Percentiles rank a stretch among this genome's conserved stretches.
These are phyloP conservation scores for Acanthurus tractus DNA, from an alignment of 2,797 vertebrate genomes.

Conservation along the genomic window DNA sequence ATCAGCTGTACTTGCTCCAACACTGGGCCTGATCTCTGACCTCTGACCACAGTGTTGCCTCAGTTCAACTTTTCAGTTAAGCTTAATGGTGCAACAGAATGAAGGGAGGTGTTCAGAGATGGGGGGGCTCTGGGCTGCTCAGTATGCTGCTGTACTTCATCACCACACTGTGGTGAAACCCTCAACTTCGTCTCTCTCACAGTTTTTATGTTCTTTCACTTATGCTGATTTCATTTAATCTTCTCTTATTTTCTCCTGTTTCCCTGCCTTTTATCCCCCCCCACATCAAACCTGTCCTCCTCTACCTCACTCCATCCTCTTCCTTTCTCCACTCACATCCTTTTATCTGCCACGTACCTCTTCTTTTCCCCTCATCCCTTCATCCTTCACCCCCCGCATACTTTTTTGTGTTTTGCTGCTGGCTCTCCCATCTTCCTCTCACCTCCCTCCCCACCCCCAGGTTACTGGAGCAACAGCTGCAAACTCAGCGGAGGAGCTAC, in stretches of 20 bases:
- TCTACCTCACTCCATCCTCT: neutral
- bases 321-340: neutral
- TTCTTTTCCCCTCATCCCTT: neutral
- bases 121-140: constrained; percentile 40
- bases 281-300: neutral
- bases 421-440: neutral
- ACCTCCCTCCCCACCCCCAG: constrained; percentile 68
- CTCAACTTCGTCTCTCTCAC: neutral
- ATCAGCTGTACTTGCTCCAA: constrained; percentile 1
- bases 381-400: neutral
- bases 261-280: neutral
- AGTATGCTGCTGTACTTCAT: constrained; percentile 63
- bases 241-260: neutral
- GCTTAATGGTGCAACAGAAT: neutral
- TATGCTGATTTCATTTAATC: constrained; percentile 15
- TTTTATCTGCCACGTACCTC: neutral
- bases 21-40: constrained; percentile 20
- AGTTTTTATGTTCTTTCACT: neutral
- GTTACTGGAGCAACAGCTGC: constrained; percentile 95
- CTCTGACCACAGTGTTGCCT: constrained; percentile 16
- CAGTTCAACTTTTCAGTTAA: neutral
- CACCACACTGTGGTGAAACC: constrained; percentile 20
- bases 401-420: neutral
- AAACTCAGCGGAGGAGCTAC: constrained; percentile 92
- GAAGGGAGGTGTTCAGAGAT: constrained; percentile 1